Percentiles rank a stretch among this genome's conserved stretches.
phyloP scores from a whole-genome alignment of 1,140 invertebrate genomes.

The Oryctes rhinoceros region DNA sequence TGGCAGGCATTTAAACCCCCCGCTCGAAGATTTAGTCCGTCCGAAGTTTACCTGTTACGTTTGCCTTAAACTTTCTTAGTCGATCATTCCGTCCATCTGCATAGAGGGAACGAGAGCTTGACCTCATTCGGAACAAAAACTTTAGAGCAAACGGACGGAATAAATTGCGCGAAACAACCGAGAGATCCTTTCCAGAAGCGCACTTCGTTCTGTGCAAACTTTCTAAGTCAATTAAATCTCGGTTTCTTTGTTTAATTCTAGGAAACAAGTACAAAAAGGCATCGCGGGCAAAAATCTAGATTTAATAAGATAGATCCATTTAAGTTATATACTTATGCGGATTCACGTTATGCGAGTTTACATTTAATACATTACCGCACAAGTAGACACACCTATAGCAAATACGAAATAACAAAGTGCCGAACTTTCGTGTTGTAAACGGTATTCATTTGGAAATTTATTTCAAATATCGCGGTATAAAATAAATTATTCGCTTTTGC shows the following conservation, averaged over 20 bases:
- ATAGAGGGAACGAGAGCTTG: background rate
- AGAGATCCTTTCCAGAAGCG: background rate
- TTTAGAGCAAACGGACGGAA: background rate
- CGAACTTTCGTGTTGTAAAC: too few relatives aligned
- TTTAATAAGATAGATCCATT: background rate
- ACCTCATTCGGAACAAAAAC: conserved; percentile 10
- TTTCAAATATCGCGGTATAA: too few relatives aligned
- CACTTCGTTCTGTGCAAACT: background rate
- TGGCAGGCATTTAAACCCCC: too few relatives aligned
- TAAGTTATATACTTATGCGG: background rate
- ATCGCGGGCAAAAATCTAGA: too few relatives aligned
- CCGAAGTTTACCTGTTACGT: conserved; percentile 1
- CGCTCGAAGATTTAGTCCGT: background rate
- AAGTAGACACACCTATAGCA: too few relatives aligned
- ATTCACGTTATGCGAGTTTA: too few relatives aligned
- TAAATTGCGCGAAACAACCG: background rate
- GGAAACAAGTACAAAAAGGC: background rate
- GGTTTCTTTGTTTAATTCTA: background rate
- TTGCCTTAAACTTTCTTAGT: background rate
- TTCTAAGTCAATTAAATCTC: background rate
- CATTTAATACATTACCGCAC: too few relatives aligned
- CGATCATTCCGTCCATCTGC: background rate
- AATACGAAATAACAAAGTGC: too few relatives aligned
- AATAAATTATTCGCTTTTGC: too few relatives aligned
- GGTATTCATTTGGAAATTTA: too few relatives aligned